Evolutionary conservation across 2,888 invertebrate species (phyloP).

Genomic region (Baccha elongata): DNA sequence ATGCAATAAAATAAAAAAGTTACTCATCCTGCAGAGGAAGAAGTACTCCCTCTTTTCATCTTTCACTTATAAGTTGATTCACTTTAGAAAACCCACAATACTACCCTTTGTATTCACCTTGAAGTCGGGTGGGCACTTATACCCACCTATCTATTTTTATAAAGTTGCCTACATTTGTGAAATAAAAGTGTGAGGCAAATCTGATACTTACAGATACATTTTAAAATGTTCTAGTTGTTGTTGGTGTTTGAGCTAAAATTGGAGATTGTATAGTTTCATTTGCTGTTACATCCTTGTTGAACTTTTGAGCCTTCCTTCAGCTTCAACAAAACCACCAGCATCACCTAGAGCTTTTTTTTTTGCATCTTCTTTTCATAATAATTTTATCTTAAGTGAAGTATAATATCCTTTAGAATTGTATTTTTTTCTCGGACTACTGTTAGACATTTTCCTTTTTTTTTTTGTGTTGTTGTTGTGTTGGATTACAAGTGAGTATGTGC

Average conservation of each 20-base stretch:
- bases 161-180: slow-evolving; percentile 24
- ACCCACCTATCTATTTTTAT: slow-evolving; percentile 49
- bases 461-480: too few species aligned
- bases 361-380: not conserved
- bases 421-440: slow-evolving; percentile 7
- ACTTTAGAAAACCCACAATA: slow-evolving; percentile 13
- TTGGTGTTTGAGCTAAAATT: slow-evolving; percentile 1
- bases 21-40: slow-evolving; percentile 36
- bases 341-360: slow-evolving; percentile 2
- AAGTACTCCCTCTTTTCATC: slow-evolving; percentile 28
- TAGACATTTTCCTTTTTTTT: slow-evolving; percentile 3
- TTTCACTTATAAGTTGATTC: slow-evolving; percentile 12
- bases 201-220: slow-evolving; percentile 41
- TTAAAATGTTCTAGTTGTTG: slow-evolving; percentile 24
- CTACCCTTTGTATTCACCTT: slow-evolving; percentile 43
- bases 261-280: slow-evolving; percentile 23
- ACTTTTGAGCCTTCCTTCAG: slow-evolving; percentile 48
- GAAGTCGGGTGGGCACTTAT: slow-evolving; percentile 24
- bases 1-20: slow-evolving; percentile 29
- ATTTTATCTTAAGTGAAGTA: too few species aligned
- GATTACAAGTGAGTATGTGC: slow-evolving; percentile 2
- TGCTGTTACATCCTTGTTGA: slow-evolving; percentile 61
- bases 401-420: slow-evolving; percentile 38
- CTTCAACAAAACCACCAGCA: slow-evolving; percentile 7
- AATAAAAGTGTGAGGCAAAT: slow-evolving; percentile 2